Evolutionary conservation across 2,113 vertebrate species (phyloP), one percentile per base, ranked within the genome.

Genomic region (Hydrochoerus hydrochaeris): DNA sequence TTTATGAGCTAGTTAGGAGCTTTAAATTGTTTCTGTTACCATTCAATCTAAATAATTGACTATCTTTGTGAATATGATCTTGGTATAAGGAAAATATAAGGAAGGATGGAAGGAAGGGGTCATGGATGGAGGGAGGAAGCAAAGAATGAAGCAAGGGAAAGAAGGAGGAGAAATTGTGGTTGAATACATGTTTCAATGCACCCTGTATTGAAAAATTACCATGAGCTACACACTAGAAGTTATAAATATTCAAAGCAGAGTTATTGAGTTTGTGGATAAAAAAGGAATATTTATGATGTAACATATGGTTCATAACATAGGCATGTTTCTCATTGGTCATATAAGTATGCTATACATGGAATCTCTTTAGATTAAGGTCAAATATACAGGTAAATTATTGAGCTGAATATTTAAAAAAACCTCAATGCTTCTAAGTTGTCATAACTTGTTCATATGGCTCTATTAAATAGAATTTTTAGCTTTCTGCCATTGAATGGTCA

Each of bases 401-500:
- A 91, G 35, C 19, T 91, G 52, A 83, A 32, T 83, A 6, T 90
- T 96, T 75, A 93, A 49, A 96, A 95, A 94, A 91, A 11, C 20
- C n/a, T 96, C 41, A 71, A 60, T 75, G 38, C 93, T 97, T 96
- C 92, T 96, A 94, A 91, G 54, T 73, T 83, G 30, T 90, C 62
- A 16, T 63, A 95, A 35, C 14, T 89, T 96, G 94, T 85, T 95
- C 83, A 85, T 44, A 94, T 93, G 88, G 69, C 57, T 52, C 85
- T 80, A 93, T 91, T 95, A 94, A 97, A 75, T 73, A 96, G 75
- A 93, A 95, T 97, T 97, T 97, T 83, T 89, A 86, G 26, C 95
- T 97, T 80, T 96, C 49, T 97, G 78, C 58, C 89, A 84, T 86
- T 89, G 54, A 96, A 28, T 52, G 95, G 73, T 96, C 93, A 97